A percentile compares a stretch with the other conserved stretches of the same genome.
These are phyloP conservation scores for Eulemur rufifrons DNA, from an alignment of 2,113 vertebrate genomes.

Conservation along the genomic window DNA sequence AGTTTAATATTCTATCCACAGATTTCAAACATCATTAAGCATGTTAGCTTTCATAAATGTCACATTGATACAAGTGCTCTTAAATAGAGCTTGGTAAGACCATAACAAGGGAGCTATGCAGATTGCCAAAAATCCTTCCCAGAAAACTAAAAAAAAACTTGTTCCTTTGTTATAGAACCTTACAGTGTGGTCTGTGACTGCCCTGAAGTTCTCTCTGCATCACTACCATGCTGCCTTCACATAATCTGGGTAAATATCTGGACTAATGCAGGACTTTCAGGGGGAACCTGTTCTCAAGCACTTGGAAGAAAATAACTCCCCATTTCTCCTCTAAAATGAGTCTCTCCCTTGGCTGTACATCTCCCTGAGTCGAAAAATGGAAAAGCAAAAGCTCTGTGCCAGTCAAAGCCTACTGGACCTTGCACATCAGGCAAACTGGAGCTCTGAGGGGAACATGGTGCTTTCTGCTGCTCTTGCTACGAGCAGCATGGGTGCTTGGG, in stretches of 20 bases:
- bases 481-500: neutral
- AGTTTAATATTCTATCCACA: neutral
- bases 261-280: neutral
- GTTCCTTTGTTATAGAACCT: neutral
- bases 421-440: neutral
- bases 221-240: neutral
- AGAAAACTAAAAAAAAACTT: slow-evolving; percentile 33
- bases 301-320: neutral
- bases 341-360: neutral
- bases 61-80: neutral
- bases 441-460: neutral
- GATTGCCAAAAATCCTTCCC: neutral
- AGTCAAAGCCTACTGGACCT: neutral
- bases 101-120: neutral
- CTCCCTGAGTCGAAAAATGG: neutral
- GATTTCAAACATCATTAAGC: slow-evolving; percentile 34
- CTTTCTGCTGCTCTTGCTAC: neutral
- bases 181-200: neutral
- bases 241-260: neutral
- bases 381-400: neutral
- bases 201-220: rapidly evolving
- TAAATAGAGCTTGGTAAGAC: slow-evolving; percentile 22
- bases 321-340: neutral
- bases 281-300: neutral
- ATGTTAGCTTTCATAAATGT: neutral